Percentiles rank a stretch among this genome's conserved stretches.
Conservation (phyloP, 2,888 invertebrate species). For the Macroteleia sp. region DNA sequence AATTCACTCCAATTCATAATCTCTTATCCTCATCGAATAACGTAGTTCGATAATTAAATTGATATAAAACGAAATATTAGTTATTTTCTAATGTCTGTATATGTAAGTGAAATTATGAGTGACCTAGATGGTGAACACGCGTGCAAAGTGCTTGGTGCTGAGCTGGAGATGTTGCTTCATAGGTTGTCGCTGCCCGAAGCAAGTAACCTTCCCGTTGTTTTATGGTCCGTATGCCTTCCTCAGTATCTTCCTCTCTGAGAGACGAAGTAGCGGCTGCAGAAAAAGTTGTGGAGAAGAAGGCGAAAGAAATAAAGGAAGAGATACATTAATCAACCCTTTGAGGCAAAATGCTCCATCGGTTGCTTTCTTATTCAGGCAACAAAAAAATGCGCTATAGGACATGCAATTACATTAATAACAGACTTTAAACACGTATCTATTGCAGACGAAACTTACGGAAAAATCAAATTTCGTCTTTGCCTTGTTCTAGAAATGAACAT, state of each 20-base stretch:
- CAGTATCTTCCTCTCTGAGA: constrained; percentile 69
- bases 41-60: no score
- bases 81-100: no score
- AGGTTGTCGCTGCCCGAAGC: constrained; percentile 81
- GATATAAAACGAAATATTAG: no score
- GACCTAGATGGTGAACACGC: constrained; percentile 72
- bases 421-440: constrained; percentile 12
- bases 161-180: constrained; percentile 77
- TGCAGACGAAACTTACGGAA: background rate
- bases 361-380: constrained; percentile 37
- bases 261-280: no score
- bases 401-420: constrained; percentile 59
- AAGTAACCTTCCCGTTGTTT: constrained; percentile 82
- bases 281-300: constrained; percentile 39
- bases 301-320: constrained; percentile 53
- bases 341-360: constrained; percentile 55
- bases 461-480: constrained; percentile 16
- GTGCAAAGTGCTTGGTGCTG: constrained; percentile 70
- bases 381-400: constrained; percentile 42
- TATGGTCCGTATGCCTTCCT: constrained; percentile 77
- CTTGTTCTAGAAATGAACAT: background rate
- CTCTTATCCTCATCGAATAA: no score
- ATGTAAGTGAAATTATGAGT: no score
- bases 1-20: background rate
- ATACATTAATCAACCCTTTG: constrained; percentile 65